Evolutionary conservation across 2,888 invertebrate genomes (phyloP), one percentile per base, ranked within the genome.

Genomic region (Netelia inedita): DNA sequence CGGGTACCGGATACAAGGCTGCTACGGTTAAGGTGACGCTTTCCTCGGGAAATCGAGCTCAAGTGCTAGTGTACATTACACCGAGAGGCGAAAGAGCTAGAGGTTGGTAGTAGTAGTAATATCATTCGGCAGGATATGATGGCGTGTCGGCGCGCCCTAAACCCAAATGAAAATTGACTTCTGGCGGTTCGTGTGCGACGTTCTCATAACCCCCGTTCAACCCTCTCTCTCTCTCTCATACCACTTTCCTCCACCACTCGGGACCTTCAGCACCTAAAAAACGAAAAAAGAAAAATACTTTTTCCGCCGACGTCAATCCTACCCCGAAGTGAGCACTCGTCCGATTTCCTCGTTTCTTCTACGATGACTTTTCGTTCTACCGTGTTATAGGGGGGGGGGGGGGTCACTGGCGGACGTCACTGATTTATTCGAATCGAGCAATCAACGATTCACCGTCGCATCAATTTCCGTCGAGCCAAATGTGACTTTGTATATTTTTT

Each of bases 161-260:
- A 90, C 89, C 88, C 87, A 89, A 91, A 91, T 91, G 91, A 91
- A 91, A 91, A 91, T 91, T 90, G 90, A 91, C 90, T 91, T 89
- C 88, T 87, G 84, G 79, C 66, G 79, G 23, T 55, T 73, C 75
- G 65, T 82, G 74, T 55, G 76, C 57, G 72, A 10, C 55, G 69
- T 46, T 50, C 28, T 28, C 28, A 28, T 28, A 28, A 28, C 28
- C 28, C 28, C 28, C 5, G 28, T 28, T 5, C 28, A 28, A 46
- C 76, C 65, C 61, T 80, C 41, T 79, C 79, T 65, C 23, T 72
- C 82, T 82, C 66, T 43, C 59, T 55, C 55, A 5, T 16, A 35
- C 63, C 61, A 66, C 74, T 66, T 57, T 55, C 28, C 50, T 50
- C 28, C 71, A 63, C 59, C 71, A 16, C 46, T 69, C 41, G 23